Conservation (phyloP, 2,888 invertebrate species). For the Helicoverpa assulta region DNA sequence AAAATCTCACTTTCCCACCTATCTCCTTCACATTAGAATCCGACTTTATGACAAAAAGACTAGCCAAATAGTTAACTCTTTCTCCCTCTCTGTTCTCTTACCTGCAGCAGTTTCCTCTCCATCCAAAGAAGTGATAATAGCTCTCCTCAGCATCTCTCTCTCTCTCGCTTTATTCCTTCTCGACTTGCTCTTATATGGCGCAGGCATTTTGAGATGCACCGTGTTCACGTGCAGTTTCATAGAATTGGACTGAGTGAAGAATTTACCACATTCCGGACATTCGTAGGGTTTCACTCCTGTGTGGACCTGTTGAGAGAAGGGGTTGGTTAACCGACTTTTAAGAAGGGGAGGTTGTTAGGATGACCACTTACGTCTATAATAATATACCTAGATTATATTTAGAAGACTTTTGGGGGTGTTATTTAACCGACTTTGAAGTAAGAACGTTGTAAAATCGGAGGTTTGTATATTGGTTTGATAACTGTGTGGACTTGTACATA, state of each 20-base stretch:
- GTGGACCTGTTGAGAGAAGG: conserved; percentile 73
- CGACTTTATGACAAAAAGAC: no score
- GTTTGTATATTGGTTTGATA: no score
- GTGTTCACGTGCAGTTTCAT: conserved; percentile 81
- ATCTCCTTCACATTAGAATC: no score
- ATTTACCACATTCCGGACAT: conserved; percentile 77
- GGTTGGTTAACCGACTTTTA: neutral
- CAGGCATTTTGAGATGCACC: conserved; percentile 78
- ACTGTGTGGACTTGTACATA: no score
- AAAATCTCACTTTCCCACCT: no score
- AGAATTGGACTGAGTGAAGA: conserved; percentile 80
- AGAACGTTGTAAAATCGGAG: no score
- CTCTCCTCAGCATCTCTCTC: conserved; percentile 38
- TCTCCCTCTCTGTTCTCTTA: conserved; percentile 9
- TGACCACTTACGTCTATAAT: no score
- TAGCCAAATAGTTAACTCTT: no score
- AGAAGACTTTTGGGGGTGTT: no score
- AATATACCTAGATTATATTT: no score
- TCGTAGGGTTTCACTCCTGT: conserved; percentile 79
- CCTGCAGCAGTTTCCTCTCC: conserved; percentile 41
- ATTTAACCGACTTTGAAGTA: no score
- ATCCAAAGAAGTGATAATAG: conserved; percentile 17
- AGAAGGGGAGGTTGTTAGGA: neutral
- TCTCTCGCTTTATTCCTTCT: conserved; percentile 48
- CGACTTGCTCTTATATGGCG: conserved; percentile 73